phyloP scores from a whole-genome alignment of 2,113 vertebrate species.

The Emydocephalus ijimae region DNA sequence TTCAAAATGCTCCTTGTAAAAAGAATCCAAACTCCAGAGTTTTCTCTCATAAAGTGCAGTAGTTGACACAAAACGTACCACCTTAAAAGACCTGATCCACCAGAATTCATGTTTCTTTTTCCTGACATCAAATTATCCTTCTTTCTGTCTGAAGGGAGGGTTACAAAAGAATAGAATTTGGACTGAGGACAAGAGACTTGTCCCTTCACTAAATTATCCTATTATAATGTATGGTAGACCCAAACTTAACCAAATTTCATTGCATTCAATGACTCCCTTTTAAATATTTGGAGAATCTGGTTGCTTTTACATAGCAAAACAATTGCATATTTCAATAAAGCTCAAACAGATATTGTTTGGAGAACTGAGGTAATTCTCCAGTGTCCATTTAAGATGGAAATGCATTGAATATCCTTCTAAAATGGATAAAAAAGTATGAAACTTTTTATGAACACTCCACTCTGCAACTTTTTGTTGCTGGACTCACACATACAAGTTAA shows the following conservation, averaged over 20 bases:
- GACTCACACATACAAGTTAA: not conserved
- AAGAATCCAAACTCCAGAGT: not conserved
- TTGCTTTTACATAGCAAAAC: not conserved
- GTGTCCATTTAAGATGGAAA: not conserved
- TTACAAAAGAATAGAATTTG: not conserved
- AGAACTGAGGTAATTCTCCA: not conserved
- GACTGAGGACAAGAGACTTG: not conserved
- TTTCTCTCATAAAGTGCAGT: not conserved
- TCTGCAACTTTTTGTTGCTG: not conserved
- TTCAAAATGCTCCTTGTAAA: not conserved
- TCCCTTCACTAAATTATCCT: not conserved
- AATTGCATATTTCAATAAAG: not conserved
- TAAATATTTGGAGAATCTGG: not conserved
- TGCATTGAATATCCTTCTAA: not conserved
- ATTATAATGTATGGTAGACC: not conserved
- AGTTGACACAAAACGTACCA: not conserved
- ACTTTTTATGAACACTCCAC: not conserved
- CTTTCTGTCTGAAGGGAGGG: not conserved
- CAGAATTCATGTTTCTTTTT: not conserved
- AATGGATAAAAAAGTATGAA: not conserved
- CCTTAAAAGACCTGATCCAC: not conserved
- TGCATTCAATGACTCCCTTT: not conserved
- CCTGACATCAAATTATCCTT: not conserved
- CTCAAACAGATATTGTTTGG: not conserved
- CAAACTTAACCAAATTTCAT: not conserved